Evolutionary conservation across 2,113 vertebrate genomes (phyloP).

Genomic region (Cricetomys ansorgei): DNA sequence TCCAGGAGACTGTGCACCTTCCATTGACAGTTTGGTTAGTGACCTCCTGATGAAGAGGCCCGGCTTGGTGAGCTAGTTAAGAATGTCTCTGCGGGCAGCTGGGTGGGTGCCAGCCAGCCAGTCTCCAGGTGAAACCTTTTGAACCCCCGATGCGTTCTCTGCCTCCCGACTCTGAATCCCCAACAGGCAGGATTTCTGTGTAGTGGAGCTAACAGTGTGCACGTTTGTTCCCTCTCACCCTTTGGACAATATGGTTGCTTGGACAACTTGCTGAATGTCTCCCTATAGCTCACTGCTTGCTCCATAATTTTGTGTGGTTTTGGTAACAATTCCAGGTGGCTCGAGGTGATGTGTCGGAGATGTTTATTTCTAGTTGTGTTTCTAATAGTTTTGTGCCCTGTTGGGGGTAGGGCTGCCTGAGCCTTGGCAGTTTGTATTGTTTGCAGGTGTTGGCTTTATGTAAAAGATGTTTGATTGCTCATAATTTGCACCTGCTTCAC

Average conservation of each 20-base stretch:
- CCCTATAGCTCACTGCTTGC: not conserved
- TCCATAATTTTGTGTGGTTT: not conserved
- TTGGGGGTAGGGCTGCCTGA: no score
- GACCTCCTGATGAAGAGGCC: not conserved
- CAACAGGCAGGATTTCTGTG: not conserved
- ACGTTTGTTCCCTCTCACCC: not conserved
- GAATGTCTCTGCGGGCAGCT: not conserved
- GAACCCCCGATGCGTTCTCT: not conserved
- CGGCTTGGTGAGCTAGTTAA: not conserved
- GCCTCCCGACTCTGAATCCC: not conserved
- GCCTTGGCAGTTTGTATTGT: no score
- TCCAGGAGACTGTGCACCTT: not conserved
- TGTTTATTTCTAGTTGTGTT: no score
- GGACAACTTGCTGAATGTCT: not conserved
- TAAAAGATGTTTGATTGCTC: no score
- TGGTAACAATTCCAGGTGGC: not conserved
- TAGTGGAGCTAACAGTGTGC: not conserved
- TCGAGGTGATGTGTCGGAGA: no score
- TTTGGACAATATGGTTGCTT: not conserved
- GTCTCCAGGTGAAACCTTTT: not conserved
- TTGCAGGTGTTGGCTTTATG: no score
- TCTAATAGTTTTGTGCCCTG: no score
- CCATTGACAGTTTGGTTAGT: not conserved
- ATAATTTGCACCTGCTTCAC: no score
- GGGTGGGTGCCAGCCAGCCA: not conserved